phyloP scores from a whole-genome alignment of 2,888 invertebrate genomes.

The Choreutis nemorana region DNA sequence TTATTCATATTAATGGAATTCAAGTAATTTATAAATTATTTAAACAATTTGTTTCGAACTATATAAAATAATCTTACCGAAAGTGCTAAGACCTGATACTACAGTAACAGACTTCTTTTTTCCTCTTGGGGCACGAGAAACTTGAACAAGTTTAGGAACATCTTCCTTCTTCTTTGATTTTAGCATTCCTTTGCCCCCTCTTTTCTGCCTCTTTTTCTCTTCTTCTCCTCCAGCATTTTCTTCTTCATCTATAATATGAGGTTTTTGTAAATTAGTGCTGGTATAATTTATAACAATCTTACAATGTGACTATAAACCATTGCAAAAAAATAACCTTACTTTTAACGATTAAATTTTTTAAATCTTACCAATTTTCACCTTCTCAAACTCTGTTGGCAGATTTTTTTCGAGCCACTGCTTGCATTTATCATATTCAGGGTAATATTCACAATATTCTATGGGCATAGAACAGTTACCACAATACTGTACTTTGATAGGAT shows the following conservation, averaged over 20 bases:
- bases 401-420: conserved; percentile 96
- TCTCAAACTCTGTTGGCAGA: conserved; percentile 92
- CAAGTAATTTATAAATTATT: not conserved
- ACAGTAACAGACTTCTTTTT: conserved; percentile 99
- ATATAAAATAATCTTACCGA: conserved; percentile 76
- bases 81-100: conserved; percentile 93
- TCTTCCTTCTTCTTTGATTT: conserved; percentile 96
- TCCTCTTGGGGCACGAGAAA: conserved; percentile 91
- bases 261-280: too few species aligned
- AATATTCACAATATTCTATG: conserved; percentile 98
- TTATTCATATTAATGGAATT: conserved; percentile 2
- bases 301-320: not conserved
- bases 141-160: conserved; percentile 83
- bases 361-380: conserved; percentile 75
- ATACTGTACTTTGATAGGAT: conserved; percentile 86
- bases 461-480: conserved; percentile 96
- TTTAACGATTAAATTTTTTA: not conserved
- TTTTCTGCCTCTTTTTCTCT: conserved; percentile 95
- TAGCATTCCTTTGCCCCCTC: conserved; percentile 95
- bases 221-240: conserved; percentile 82
- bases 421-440: conserved; percentile 97
- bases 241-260: conserved; percentile 63
- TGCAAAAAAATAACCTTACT: conserved; percentile 11
- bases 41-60: not conserved
- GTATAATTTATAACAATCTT: too few species aligned